Base-by-base conservation (phyloP, 2,113 vertebrate genomes). In the Riparia riparia region DNA sequence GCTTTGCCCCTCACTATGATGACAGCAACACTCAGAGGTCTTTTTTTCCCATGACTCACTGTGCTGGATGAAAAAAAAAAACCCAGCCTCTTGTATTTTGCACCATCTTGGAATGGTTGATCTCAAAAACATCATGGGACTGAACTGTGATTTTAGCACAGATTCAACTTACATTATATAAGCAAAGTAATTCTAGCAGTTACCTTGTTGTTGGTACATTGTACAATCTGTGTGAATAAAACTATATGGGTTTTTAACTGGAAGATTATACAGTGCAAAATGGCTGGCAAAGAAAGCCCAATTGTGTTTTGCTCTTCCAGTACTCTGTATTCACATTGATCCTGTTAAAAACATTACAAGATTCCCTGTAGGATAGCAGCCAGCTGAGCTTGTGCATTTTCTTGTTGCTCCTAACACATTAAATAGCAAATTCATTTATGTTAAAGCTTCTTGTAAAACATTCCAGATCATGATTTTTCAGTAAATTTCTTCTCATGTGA, bases 11-110 rank as follows among this genome's bases (percentile, higher is more conserved):
- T 18, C 0, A 0, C 7, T 42, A 2, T 1, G 4, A 28, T 45
- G 31, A 31, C 39, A 65, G n/a, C 45, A 82, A 14, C 26, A 24
- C 54, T 32, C n/a, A 53, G 53, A 86, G 31, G 8, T 17, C 31
- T 54, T 17, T 51, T 1, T 0, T 25, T 45, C 18, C 0, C 0
- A 24, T 6, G 31, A 68, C 53, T 41, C 29, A 4, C 19, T 34
- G 18, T 61, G 31, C 6, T 61, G 14, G 21, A 19, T 10, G 2
- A 42, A 42, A 17, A 22, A 65, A 65, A 32, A 72, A 14, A 21
- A 2, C 0, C 1, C 32, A 42, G 17, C 10, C 12, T 69, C 53
- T 50, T 34, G 14, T n/a, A 28, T 42, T 82, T 95, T 3, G 1
- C 31, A 50, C n/a, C 20, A 21, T 8, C 32, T 64, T 69, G 61